Conservation (phyloP, 2,797 vertebrate species). For the Sebastes glaucus region DNA sequence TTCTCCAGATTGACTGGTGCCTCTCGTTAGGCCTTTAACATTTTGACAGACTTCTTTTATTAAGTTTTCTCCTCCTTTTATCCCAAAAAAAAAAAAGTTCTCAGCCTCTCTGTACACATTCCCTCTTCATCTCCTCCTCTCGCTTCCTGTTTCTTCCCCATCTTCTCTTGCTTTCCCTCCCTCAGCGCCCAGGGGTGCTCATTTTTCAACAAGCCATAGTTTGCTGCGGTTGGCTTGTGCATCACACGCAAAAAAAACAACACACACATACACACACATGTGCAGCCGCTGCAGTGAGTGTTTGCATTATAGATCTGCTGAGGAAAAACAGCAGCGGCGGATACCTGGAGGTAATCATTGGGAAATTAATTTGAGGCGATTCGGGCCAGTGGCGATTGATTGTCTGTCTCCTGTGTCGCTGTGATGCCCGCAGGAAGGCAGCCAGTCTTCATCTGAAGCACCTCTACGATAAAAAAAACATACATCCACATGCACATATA, state of each 20-base stretch:
- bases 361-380: slow-evolving; percentile 65
- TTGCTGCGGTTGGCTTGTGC: slow-evolving; percentile 14
- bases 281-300: slow-evolving; percentile 21
- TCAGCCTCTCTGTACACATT: neutral
- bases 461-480: slow-evolving; percentile 29
- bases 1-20: slow-evolving; percentile 15
- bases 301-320: slow-evolving; percentile 62
- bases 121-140: slow-evolving; percentile 1
- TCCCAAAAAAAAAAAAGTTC: slow-evolving; percentile 13
- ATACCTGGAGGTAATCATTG: slow-evolving; percentile 66
- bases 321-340: slow-evolving; percentile 40
- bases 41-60: slow-evolving; percentile 30
- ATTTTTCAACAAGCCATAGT: slow-evolving; percentile 57
- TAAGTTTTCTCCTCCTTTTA: slow-evolving; percentile 4
- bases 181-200: slow-evolving; percentile 44
- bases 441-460: slow-evolving; percentile 30
- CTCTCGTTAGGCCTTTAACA: slow-evolving; percentile 37
- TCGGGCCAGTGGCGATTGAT: slow-evolving; percentile 55
- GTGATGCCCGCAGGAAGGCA: slow-evolving; percentile 44
- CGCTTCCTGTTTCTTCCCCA: slow-evolving; percentile 25
- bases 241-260: neutral
- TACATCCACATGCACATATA: slow-evolving; percentile 6
- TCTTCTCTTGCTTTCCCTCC: slow-evolving; percentile 18
- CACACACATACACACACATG: slow-evolving; percentile 4
- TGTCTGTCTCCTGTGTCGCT: slow-evolving; percentile 46